phyloP scores from a whole-genome alignment of 1,140 invertebrate species.

The Formica selysi region DNA sequence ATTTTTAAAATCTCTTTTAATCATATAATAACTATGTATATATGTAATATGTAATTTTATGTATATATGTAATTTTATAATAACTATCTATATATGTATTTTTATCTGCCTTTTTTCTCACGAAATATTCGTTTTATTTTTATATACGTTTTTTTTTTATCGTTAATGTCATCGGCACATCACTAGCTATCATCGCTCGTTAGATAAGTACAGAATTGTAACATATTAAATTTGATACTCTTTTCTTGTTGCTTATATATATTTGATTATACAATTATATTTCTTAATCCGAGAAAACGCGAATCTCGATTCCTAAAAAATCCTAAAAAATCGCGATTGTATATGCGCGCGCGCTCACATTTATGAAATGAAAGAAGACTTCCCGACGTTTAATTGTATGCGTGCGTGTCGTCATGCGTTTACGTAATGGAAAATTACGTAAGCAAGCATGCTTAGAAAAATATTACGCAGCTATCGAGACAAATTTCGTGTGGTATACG shows the following conservation, averaged over 20 bases:
- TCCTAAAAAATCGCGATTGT: neutral
- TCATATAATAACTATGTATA: neutral
- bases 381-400: slow-evolving; percentile 26
- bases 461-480: slow-evolving; percentile 8
- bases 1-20: neutral
- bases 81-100: neutral
- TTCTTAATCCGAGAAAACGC: neutral
- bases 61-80: neutral
- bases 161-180: neutral
- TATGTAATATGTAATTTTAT: too few relatives aligned
- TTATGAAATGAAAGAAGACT: slow-evolving; percentile 41
- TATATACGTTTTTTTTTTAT: neutral
- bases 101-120: neutral
- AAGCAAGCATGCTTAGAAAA: slow-evolving; percentile 49
- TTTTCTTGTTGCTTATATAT: neutral
- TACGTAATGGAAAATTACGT: slow-evolving; percentile 60
- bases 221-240: neutral
- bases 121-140: neutral
- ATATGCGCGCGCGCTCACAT: neutral
- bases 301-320: neutral
- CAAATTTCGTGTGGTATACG: slow-evolving; percentile 1
- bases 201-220: neutral
- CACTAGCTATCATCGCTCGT: too few relatives aligned
- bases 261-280: neutral
- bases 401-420: slow-evolving; percentile 57